phyloP scores from a whole-genome alignment of 2,113 vertebrate genomes.

The Brevimyrus niger region DNA sequence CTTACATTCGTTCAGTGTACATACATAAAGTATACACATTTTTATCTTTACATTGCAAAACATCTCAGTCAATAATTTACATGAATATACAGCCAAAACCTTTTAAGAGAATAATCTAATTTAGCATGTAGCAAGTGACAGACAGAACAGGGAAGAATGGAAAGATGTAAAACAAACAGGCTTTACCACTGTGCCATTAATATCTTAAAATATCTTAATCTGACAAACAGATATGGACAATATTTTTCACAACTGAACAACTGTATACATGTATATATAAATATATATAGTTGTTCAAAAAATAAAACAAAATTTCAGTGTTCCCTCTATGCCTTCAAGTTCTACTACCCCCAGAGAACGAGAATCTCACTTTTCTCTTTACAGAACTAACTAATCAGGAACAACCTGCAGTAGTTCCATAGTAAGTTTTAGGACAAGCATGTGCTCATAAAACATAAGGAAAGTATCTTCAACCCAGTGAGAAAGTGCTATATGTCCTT shows the following conservation, averaged over 20 bases:
- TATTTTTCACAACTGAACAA: neutral
- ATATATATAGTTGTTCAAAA: neutral
- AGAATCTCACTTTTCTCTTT: neutral
- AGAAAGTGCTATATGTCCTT: neutral
- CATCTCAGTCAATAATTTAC: neutral
- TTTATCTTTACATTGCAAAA: slow-evolving; percentile 2
- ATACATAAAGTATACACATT: neutral
- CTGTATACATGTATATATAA: neutral
- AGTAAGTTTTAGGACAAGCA: neutral
- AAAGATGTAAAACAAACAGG: neutral
- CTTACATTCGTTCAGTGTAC: slow-evolving; percentile 9
- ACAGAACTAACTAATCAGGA: neutral
- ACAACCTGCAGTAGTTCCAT: neutral
- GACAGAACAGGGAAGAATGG: neutral
- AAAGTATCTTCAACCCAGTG: neutral
- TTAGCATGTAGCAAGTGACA: neutral
- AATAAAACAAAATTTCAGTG: slow-evolving; percentile 48
- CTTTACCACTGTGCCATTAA: neutral
- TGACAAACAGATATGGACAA: neutral
- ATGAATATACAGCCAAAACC: slow-evolving; percentile 2
- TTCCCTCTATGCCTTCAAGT: slow-evolving; percentile 56
- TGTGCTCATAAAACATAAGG: neutral
- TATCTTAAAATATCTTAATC: neutral
- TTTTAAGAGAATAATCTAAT: neutral
- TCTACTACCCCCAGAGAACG: slow-evolving; percentile 16